Evolutionary conservation across 2,797 vertebrate species (phyloP), one percentile per base, ranked within the genome.

Genomic region (Naso thynnoides): DNA sequence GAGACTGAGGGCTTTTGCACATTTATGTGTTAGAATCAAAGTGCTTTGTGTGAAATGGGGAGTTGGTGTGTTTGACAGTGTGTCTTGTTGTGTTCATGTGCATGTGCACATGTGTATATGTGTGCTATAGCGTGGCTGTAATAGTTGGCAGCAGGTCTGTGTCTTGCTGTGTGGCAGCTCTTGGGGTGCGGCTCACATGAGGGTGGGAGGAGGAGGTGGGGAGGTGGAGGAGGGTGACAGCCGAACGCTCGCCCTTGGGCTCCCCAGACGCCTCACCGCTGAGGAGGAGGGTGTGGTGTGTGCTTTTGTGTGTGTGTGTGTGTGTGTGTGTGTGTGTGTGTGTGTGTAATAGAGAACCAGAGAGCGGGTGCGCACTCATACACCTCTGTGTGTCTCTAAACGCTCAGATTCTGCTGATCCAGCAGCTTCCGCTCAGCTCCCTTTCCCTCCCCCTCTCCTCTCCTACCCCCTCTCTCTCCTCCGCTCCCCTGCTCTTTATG

Each of bases 371-470:
- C 81, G 77, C 78, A 81, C 83, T 58, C 83, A 70, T 56, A 81
- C 77, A 84, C 76, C 71, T 74, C 66, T 83, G 84, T 82, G 82
- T 90, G 88, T 89, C 86, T 92, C 86, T 92, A 91, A 93, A 91
- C 66, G 88, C 91, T 93, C 88, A 65, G 88, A 92, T 94, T 95
- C 84, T 95, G 95, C 94, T 95, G 95, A 95, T 91, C 76, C 93
- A 94, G 95, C 95, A 95, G 87, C 89, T 85, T 86, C 72, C 31
- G 27, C 82, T 85, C 78, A 49, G 66, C 84, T 70, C 74, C 63
- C 84, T 76, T 56, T 29, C 62, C 45, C 79, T 26, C 67, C 71
- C 61, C 44, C 78, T 56, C 69, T 53, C 21, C 53, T 52, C 31
- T 42, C 54, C 36, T 13, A 56, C 73, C 59, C 38, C 58, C 69